phyloP scores from a whole-genome alignment of 1,140 invertebrate species.

The Oryzaephilus surinamensis region DNA sequence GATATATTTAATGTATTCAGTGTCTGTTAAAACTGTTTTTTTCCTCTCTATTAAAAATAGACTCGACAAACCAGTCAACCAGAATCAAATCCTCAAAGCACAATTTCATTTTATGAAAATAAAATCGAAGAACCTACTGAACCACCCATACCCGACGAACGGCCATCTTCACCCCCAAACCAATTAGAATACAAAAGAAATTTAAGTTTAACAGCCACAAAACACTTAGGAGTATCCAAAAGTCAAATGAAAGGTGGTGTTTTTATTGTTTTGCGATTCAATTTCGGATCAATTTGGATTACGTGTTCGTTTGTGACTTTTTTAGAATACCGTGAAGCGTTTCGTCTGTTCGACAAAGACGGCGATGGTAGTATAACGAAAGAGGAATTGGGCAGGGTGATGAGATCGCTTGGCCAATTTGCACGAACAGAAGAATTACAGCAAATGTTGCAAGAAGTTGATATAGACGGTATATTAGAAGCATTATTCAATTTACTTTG shows the following conservation, averaged over 20 bases:
- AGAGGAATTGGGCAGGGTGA: slow-evolving; percentile 72
- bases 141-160: slow-evolving; percentile 12
- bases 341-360: slow-evolving; percentile 81
- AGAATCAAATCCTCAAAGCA: neutral
- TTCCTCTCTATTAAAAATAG: no score
- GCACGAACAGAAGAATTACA: slow-evolving; percentile 71
- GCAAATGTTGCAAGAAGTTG: slow-evolving; percentile 83
- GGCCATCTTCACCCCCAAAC: slow-evolving; percentile 9
- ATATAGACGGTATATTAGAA: slow-evolving; percentile 75
- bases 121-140: neutral
- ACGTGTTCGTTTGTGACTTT: no score
- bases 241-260: slow-evolving; percentile 72
- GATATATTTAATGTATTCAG: no score
- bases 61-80: slow-evolving; percentile 4
- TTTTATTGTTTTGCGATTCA: no score
- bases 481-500: neutral
- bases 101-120: neutral
- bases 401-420: slow-evolving; percentile 76
- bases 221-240: slow-evolving; percentile 50
- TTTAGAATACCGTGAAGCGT: slow-evolving; percentile 81
- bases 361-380: slow-evolving; percentile 81
- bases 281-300: no score
- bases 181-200: no score
- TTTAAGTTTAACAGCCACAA: slow-evolving; percentile 34
- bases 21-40: no score